phyloP scores from a whole-genome alignment of 2,888 invertebrate genomes.

The Ceriagrion tenellum region DNA sequence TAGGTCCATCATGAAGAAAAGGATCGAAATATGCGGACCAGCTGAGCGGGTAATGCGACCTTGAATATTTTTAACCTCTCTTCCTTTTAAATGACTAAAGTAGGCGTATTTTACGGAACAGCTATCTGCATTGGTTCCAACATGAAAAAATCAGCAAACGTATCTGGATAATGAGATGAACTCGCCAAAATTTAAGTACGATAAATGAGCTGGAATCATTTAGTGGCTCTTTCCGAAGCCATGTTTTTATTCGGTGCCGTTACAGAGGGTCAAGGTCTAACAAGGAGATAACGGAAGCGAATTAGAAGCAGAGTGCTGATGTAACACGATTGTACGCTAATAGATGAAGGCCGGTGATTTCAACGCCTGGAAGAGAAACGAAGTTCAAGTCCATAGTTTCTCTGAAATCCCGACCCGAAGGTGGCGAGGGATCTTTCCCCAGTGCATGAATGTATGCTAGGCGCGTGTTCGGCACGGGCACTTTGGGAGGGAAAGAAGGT shows the following conservation, averaged over 20 bases:
- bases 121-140: too few species aligned
- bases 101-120: too few species aligned
- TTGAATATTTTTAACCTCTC: too few species aligned
- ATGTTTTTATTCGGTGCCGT: background rate
- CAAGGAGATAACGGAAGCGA: background rate
- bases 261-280: constrained; percentile 1
- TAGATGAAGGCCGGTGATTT: constrained; percentile 22
- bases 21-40: too few species aligned
- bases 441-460: background rate
- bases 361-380: constrained; percentile 39
- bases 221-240: background rate
- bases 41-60: too few species aligned
- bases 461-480: background rate
- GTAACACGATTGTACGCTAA: constrained; percentile 31
- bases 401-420: background rate
- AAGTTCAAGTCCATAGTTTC: constrained; percentile 32
- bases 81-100: too few species aligned
- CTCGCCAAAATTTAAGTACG: background rate
- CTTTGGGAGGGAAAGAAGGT: background rate
- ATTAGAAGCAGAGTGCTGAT: constrained; percentile 6
- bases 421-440: background rate
- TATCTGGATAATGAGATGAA: too few species aligned
- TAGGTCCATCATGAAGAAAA: too few species aligned
- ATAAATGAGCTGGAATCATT: background rate
- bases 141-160: too few species aligned